Base-by-base conservation (phyloP, 2,797 vertebrate genomes). In the Champsocephalus gunnari region DNA sequence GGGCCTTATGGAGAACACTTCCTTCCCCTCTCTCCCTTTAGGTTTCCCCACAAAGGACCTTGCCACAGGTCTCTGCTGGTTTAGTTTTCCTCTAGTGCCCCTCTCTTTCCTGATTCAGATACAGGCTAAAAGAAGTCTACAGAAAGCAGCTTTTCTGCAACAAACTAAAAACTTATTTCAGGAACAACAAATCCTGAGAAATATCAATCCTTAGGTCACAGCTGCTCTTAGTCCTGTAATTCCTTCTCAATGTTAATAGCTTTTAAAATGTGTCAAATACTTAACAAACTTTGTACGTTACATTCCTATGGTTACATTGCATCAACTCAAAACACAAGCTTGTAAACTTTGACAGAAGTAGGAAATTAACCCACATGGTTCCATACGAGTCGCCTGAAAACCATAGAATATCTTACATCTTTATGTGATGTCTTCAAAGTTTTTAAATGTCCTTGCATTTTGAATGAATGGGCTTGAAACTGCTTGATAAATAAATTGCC, bases 1-100 rank as follows among this genome's bases (percentile, higher is more conserved):
- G 73, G 68, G 34, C 61, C 58, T 65, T 12, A 38, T 51, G 57
- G 71, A 77, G 41, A 73, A 48, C 53, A 62, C 76, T 70, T 83
- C 57, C 79, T 75, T 61, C 62, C 57, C 17, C 56, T 41, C 4
- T 59, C 59, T 71, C 75, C 67, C 55, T 49, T 55, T 49, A n/a
- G 75, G 51, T 54, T 69, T 72, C 45, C 32, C 61, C n/a, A 55
- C 67, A 51, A 9, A 73, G 68, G 58, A 59, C 55, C 28, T 16
- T 50, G 34, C n/a, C 12, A 19, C 67, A 70, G 54, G 65, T 79
- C 71, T 73, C 70, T 60, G 55, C 43, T 41, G 57, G 47, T 10
- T 41, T 64, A 34, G 38, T 66, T 67, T 57, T 34, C 59, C 44
- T 71, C 4, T 1, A 50, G 21, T 59, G 44, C 58, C 7, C 34